phyloP scores from a whole-genome alignment of 2,888 invertebrate genomes.

The Rhagium mordax region DNA sequence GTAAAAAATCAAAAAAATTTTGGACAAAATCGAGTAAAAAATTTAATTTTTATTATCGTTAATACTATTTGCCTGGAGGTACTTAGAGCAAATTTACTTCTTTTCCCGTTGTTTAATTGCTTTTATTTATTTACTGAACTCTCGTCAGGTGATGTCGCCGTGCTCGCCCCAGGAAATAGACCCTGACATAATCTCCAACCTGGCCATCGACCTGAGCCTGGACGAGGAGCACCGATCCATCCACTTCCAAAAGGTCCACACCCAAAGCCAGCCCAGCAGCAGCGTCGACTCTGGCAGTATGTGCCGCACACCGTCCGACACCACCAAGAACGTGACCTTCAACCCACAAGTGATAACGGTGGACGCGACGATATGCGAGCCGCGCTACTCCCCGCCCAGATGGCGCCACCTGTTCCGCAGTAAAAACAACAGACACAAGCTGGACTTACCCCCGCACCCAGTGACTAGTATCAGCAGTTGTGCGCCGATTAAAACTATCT shows the following conservation, averaged over 20 bases:
- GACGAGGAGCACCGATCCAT: slow-evolving; percentile 67
- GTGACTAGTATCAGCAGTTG: slow-evolving; percentile 34
- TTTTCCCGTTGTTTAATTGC: too few relatives aligned
- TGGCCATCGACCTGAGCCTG: slow-evolving; percentile 68
- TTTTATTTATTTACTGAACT: neutral
- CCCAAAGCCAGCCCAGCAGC: slow-evolving; percentile 55
- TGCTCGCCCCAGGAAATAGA: slow-evolving; percentile 63
- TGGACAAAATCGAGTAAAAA: too few relatives aligned
- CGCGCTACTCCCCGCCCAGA: slow-evolving; percentile 51
- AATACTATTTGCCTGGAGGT: too few relatives aligned
- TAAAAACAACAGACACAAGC: slow-evolving; percentile 46
- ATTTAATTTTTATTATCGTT: too few relatives aligned
- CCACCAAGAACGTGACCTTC: slow-evolving; percentile 68
- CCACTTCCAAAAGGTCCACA: slow-evolving; percentile 54
- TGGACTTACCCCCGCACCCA: slow-evolving; percentile 43
- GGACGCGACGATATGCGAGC: slow-evolving; percentile 48
- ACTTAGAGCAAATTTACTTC: too few relatives aligned
- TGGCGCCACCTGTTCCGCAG: slow-evolving; percentile 58
- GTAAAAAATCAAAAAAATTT: too few relatives aligned
- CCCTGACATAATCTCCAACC: slow-evolving; percentile 68
- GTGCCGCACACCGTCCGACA: slow-evolving; percentile 65
- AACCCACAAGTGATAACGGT: slow-evolving; percentile 65
- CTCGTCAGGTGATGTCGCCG: slow-evolving; percentile 49
- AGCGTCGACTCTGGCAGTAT: slow-evolving; percentile 65
- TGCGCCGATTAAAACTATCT: slow-evolving; percentile 54